Percentiles rank a stretch among this genome's conserved stretches.
phyloP scores from a whole-genome alignment of 2,797 vertebrate species.

The Pitangus sulphuratus region DNA sequence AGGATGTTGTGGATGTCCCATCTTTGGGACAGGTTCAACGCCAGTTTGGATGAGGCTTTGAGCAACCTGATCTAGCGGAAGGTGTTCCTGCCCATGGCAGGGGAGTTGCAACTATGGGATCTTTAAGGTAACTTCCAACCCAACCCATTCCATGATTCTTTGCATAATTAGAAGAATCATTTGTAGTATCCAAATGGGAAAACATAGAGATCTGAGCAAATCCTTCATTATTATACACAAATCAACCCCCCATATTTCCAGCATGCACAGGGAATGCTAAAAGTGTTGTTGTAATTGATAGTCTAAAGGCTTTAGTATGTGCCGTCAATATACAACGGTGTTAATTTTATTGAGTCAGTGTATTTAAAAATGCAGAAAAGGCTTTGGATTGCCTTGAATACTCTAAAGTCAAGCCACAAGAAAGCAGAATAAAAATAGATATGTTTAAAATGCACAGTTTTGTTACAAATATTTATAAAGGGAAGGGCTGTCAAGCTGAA shows the following conservation, averaged over 20 bases:
- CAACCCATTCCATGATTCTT: neutral
- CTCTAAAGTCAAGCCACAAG: neutral
- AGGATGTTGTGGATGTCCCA: neutral
- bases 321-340: neutral
- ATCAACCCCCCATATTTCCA: neutral
- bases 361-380: neutral
- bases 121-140: neutral
- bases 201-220: neutral
- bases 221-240: neutral
- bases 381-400: neutral
- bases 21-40: neutral
- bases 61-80: neutral
- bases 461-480: neutral
- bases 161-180: neutral
- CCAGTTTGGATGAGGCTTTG: neutral
- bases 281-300: neutral
- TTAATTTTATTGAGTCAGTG: neutral
- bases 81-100: neutral
- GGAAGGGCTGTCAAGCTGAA: neutral
- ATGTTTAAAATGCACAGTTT: neutral
- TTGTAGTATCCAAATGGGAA: neutral
- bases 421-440: neutral
- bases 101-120: neutral
- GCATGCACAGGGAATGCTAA: neutral
- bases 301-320: neutral